These are phyloP conservation scores for Antitype chi DNA, from an alignment of 2,888 invertebrate genomes.

Conservation along the genomic window DNA sequence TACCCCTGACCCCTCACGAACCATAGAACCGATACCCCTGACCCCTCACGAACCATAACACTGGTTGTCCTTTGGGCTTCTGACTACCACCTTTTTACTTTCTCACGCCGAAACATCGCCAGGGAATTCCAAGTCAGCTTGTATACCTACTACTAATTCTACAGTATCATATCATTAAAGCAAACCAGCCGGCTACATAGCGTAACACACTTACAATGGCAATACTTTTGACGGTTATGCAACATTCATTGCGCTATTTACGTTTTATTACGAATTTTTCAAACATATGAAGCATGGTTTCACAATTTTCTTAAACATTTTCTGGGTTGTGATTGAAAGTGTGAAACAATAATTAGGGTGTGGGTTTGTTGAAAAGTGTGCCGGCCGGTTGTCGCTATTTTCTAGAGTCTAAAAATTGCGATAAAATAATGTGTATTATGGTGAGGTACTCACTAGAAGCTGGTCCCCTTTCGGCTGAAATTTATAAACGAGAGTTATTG, in stretches of 20 bases:
- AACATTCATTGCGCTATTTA: background rate
- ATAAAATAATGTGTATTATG: background rate
- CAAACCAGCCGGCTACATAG: background rate
- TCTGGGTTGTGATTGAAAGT: background rate
- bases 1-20: too few species aligned
- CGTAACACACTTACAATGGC: background rate
- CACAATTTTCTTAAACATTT: background rate
- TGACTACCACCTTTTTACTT: background rate
- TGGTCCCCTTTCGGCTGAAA: slow-evolving; percentile 79
- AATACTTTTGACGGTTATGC: background rate
- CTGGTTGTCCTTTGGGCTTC: too few species aligned
- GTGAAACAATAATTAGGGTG: background rate
- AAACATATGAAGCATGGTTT: background rate
- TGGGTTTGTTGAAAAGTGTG: background rate
- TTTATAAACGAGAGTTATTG: background rate
- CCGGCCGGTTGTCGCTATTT: too few species aligned
- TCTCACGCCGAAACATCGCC: background rate
- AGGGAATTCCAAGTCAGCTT: background rate
- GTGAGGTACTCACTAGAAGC: slow-evolving; percentile 66
- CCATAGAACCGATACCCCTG: too few species aligned
- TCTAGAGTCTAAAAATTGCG: background rate
- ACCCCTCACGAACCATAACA: too few species aligned
- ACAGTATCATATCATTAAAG: background rate
- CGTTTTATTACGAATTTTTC: background rate
- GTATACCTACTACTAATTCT: background rate